Base-by-base conservation (phyloP, 1,140 invertebrate species). In the Drosophila guanche region DNA sequence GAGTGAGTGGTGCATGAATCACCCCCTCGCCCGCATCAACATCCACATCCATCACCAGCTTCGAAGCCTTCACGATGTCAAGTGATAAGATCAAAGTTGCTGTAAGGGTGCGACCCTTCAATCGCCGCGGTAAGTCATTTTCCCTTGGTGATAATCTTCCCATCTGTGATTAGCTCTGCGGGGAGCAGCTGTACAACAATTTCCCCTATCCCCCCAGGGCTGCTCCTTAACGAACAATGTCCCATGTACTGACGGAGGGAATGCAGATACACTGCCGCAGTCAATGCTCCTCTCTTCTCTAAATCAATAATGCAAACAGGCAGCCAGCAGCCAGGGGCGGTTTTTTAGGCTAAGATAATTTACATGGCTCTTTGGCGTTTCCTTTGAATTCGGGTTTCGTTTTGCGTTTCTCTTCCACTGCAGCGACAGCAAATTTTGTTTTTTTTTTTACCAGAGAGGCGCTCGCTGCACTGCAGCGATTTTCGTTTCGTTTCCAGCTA, bases 101-200 rank as follows among this genome's bases (percentile, higher is more conserved):
- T 83, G 97, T 99, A 79, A 94, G 98, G 92, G 97, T 99, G 90
- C 95, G 98, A 92, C 98, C 98, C 90, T 97, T 98, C 93, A 99
- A 98, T 94, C 95, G 97, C 83, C 94, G 98, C 95, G 98, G 98
- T 98, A 94, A 94, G 93, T 92, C 27, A 48, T 27, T 50, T 51
- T 47, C 14, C 52, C 25, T 1, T n/a, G 23, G 20, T 25, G 12
- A 12, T 12, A 29, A 58, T 47, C 42, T 12, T 40, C 10, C 5
- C 5, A 52, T 52, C 50, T 52, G 5, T 52, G 50, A 22, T 40
- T 10, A 37, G 33, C 33, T 37, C 33, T 37, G 33, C 33, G 33
- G 33, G 25, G 33, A 12, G 8, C 10, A 12, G 33, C 33, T 40
- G 10, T 8, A 10, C 5, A 40, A 40, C 48, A 66, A 51, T 54